Percentiles rank a stretch among this genome's conserved stretches.
Conservation (phyloP, 2,113 vertebrate genomes). For the Camelus dromedarius region DNA sequence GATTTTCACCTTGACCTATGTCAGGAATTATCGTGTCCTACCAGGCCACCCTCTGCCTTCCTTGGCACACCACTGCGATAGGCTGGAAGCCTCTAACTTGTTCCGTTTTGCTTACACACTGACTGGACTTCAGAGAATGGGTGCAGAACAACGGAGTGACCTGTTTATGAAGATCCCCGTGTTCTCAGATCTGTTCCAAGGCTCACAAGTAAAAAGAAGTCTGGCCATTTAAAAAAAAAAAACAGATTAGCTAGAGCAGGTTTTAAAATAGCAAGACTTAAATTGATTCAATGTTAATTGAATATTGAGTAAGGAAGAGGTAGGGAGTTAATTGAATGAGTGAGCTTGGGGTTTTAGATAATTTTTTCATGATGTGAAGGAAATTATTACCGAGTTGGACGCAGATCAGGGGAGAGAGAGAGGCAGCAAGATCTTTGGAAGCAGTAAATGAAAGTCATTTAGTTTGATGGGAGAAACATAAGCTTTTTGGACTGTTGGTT, state of each 20-base stretch:
- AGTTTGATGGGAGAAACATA: not conserved
- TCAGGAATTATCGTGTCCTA: not conserved
- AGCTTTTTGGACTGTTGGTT: not conserved
- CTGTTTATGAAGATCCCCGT: not conserved
- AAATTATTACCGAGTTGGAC: conserved; percentile 60
- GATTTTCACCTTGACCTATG: not conserved
- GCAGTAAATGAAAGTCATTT: conserved; percentile 27
- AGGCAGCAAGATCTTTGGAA: not conserved
- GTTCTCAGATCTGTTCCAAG: not conserved
- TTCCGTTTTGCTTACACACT: not conserved
- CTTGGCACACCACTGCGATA: not conserved
- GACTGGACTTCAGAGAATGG: not conserved
- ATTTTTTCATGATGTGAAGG: conserved; percentile 65
- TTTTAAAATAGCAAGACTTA: conserved; percentile 74
- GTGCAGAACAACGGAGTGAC: not conserved
- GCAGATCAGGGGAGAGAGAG: not conserved
- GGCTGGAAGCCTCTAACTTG: not conserved
- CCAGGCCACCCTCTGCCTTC: not conserved
- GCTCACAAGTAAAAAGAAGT: conserved; percentile 21
- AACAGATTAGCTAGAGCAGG: conserved; percentile 21
- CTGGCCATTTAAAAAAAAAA: not conserved
- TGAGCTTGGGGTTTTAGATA: conserved; percentile 41
- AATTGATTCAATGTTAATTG: conserved; percentile 75
- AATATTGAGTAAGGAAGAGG: conserved; percentile 72
- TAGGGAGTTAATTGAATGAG: conserved; percentile 71